phyloP scores from a whole-genome alignment of 2,797 vertebrate genomes.

The Serranus cabrilla region DNA sequence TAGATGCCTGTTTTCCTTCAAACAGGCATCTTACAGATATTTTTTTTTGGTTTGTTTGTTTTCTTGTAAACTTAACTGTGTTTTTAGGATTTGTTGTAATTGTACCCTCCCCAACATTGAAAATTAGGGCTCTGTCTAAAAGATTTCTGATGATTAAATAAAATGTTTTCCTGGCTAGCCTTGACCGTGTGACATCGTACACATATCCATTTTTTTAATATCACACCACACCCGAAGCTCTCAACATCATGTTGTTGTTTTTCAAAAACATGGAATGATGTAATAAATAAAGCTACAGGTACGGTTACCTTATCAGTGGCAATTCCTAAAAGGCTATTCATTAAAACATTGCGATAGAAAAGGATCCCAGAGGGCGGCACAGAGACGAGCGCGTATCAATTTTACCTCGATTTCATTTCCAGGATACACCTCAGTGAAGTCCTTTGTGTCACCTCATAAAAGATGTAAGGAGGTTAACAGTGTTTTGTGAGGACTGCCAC shows the following conservation, averaged over 20 bases:
- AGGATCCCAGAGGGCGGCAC: background rate
- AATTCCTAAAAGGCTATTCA: constrained; percentile 4
- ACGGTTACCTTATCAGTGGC: background rate
- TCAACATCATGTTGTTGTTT: background rate
- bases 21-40: background rate
- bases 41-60: too few relatives aligned
- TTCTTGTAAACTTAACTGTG: too few relatives aligned
- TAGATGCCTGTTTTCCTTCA: too few relatives aligned
- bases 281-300: background rate
- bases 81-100: too few relatives aligned
- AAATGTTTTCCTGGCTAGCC: background rate
- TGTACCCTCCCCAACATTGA: too few relatives aligned
- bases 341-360: constrained; percentile 1
- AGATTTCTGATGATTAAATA: too few relatives aligned
- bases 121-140: too few relatives aligned
- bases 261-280: background rate
- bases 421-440: constrained; percentile 11
- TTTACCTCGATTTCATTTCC: constrained; percentile 23
- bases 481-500: constrained; percentile 8
- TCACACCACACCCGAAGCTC: background rate
- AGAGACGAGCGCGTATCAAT: constrained; percentile 15
- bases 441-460: constrained; percentile 53
- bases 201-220: background rate
- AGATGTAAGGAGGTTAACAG: constrained; percentile 39
- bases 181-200: background rate